Percentiles rank a stretch among this genome's conserved stretches.
Evolutionary conservation across 2,113 vertebrate genomes (phyloP).

Genomic region (Chaetorhynchus papuensis): DNA sequence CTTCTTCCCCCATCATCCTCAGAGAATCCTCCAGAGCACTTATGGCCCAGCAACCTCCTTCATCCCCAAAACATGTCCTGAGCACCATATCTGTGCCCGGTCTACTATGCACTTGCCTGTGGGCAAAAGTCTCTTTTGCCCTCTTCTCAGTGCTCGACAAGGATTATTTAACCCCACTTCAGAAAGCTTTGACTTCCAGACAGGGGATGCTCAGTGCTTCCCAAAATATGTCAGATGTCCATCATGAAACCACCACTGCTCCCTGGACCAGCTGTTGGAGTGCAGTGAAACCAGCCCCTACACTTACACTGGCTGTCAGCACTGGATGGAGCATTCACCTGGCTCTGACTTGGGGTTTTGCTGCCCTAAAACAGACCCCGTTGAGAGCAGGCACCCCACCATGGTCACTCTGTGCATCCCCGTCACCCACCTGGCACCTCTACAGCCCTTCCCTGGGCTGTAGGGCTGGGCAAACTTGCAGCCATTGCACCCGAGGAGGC

Average conservation of each 20-base stretch:
- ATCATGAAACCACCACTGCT: fast-evolving
- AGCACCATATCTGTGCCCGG: fast-evolving
- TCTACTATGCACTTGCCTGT: fast-evolving
- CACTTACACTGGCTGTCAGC: fast-evolving
- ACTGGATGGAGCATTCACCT: fast-evolving
- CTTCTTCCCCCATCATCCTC: neutral
- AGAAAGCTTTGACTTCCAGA: neutral
- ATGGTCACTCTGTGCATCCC: neutral
- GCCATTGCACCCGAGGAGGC: neutral
- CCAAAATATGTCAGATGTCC: neutral
- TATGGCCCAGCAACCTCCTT: neutral
- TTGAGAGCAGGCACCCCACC: neutral
- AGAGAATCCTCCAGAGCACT: neutral
- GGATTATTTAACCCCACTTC: neutral
- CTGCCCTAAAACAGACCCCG: fast-evolving
- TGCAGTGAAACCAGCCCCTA: neutral
- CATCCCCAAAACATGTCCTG: neutral
- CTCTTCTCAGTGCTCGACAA: neutral
- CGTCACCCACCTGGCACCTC: too few relatives aligned
- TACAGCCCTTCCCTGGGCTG: fast-evolving
- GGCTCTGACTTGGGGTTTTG: fast-evolving
- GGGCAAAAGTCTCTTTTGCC: fast-evolving
- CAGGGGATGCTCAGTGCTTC: neutral
- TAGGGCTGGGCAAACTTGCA: fast-evolving
- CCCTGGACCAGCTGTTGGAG: fast-evolving